Evolutionary conservation across 2,888 invertebrate species (phyloP).

Genomic region (Pseudeuparius sepicola): DNA sequence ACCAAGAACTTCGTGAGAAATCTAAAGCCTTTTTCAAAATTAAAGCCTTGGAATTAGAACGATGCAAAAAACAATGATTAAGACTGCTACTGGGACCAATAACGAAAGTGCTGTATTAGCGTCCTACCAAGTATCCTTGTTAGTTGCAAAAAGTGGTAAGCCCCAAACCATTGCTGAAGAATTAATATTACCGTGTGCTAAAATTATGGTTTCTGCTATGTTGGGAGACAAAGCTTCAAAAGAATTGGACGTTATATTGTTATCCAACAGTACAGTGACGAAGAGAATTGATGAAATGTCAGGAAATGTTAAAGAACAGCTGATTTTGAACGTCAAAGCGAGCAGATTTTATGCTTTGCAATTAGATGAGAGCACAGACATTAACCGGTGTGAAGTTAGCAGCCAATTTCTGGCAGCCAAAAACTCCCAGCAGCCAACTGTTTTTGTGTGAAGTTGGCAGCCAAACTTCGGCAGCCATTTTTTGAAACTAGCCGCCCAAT

Average conservation of each 20-base stretch:
- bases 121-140: slow-evolving; percentile 27
- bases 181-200: slow-evolving; percentile 29
- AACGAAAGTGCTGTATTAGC: slow-evolving; percentile 25
- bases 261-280: slow-evolving; percentile 17
- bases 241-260: slow-evolving; percentile 15
- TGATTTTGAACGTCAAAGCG: slow-evolving; percentile 18
- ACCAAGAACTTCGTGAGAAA: slow-evolving; percentile 18
- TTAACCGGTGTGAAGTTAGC: no score
- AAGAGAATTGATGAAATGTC: no score
- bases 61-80: slow-evolving; percentile 16
- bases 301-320: slow-evolving; percentile 18
- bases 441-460: no score
- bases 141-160: slow-evolving; percentile 29
- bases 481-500: no score
- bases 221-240: slow-evolving; percentile 19
- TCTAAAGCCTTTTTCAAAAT: slow-evolving; percentile 17
- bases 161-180: slow-evolving; percentile 30
- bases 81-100: slow-evolving; percentile 17
- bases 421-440: no score
- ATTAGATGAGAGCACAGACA: slow-evolving; percentile 23
- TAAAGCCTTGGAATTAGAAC: slow-evolving; percentile 16
- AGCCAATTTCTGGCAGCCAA: no score
- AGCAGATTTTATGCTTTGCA: slow-evolving; percentile 22
- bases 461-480: no score
- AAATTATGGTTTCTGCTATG: slow-evolving; percentile 13